Evolutionary conservation across 2,888 invertebrate species (phyloP).

Genomic region (Drosophila anomalipes): DNA sequence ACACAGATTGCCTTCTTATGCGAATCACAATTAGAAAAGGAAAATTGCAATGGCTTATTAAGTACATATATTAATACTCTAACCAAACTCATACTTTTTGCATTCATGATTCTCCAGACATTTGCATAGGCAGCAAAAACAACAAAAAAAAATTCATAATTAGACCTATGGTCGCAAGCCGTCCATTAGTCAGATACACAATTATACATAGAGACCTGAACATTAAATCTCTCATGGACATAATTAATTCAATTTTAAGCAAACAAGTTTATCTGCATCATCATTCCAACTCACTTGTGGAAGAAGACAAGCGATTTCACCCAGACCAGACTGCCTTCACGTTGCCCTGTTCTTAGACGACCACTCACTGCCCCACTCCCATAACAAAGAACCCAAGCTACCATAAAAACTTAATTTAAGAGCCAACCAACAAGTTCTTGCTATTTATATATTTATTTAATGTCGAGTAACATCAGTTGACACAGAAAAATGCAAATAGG

Average conservation of each 20-base stretch:
- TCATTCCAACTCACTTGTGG: background rate
- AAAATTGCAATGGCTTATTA: background rate
- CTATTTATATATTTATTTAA: background rate
- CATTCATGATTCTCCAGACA: background rate
- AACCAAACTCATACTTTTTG: background rate
- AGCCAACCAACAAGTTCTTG: background rate
- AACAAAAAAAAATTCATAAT: background rate
- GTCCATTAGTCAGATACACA: background rate
- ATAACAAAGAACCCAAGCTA: background rate
- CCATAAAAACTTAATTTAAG: background rate
- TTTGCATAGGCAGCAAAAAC: background rate
- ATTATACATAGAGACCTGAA: background rate
- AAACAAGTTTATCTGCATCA: background rate
- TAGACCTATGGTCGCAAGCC: background rate
- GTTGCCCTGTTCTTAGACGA: background rate
- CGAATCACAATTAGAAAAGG: background rate
- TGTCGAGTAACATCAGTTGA: background rate
- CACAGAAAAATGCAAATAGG: background rate
- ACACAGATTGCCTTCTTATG: background rate
- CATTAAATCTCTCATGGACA: background rate
- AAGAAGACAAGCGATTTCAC: background rate
- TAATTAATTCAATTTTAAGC: background rate
- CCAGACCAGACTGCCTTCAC: background rate
- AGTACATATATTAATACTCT: background rate
- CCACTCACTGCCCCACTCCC: background rate